These are phyloP conservation scores for Nilaparvata lugens DNA, from an alignment of 1,140 invertebrate species.

Conservation along the genomic window DNA sequence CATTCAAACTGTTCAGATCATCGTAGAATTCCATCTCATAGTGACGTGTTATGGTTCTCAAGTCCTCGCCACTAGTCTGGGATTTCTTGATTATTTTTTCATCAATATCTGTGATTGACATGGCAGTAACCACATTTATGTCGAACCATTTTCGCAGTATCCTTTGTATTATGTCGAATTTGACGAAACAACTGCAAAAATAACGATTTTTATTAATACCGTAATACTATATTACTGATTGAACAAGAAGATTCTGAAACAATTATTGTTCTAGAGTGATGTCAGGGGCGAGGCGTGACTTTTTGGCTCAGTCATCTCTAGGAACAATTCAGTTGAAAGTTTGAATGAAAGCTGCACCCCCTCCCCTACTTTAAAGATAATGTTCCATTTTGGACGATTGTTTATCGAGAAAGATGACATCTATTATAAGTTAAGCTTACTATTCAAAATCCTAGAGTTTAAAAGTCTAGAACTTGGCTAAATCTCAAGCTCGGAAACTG, in stretches of 20 bases:
- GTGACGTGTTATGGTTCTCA: conserved; percentile 46
- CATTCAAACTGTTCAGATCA: conserved; percentile 64
- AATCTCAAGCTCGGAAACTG: too few species aligned
- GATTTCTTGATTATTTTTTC: conserved; percentile 85
- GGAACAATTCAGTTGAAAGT: too few species aligned
- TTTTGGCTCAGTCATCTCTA: too few species aligned
- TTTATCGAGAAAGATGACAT: too few species aligned
- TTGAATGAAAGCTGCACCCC: too few species aligned
- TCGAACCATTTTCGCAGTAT: conserved; percentile 70
- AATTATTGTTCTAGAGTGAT: too few species aligned
- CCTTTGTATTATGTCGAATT: conserved; percentile 76
- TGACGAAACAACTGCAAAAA: conserved; percentile 63
- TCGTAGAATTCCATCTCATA: conserved; percentile 77
- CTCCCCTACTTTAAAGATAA: too few species aligned
- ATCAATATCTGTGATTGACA: conserved; percentile 93
- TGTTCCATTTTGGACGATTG: too few species aligned
- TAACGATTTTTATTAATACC: conserved; percentile 10
- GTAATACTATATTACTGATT: conserved; percentile 14
- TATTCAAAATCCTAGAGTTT: too few species aligned
- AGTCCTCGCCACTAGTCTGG: conserved; percentile 43
- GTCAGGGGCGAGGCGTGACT: too few species aligned
- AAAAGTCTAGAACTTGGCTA: too few species aligned
- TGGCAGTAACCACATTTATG: conserved; percentile 65
- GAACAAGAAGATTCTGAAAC: conserved; percentile 14
- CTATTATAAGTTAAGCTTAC: too few species aligned